These are phyloP conservation scores for Mormyrus hasselquistii DNA, from an alignment of 2,797 vertebrate species.

Conservation along the genomic window DNA sequence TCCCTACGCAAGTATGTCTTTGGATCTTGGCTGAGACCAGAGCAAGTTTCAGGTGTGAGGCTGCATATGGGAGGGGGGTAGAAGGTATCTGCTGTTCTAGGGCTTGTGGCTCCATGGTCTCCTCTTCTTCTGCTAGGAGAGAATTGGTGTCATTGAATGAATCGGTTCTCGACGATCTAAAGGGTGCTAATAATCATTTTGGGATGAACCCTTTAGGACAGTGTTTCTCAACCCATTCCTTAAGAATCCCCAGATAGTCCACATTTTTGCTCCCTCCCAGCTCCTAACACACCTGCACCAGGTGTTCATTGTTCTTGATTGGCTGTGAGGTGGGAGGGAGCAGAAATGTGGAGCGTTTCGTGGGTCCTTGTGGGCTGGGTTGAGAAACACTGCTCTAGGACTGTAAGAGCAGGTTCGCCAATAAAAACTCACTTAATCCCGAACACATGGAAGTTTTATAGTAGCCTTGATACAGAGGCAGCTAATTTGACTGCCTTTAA, in stretches of 20 bases:
- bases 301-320: neutral
- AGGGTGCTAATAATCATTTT: neutral
- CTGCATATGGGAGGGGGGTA: neutral
- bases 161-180: neutral
- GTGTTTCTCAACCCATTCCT: neutral
- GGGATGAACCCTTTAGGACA: neutral
- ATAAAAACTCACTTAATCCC: neutral
- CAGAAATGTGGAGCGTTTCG: neutral
- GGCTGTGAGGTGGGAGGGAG: neutral
- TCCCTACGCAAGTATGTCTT: conserved; percentile 90
- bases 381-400: neutral
- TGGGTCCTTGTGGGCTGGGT: neutral
- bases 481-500: neutral
- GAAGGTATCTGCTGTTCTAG: neutral
- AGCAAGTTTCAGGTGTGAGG: neutral
- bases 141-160: neutral
- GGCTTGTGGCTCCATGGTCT: neutral
- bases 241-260: neutral
- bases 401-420: neutral
- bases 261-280: neutral
- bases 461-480: neutral
- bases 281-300: neutral
- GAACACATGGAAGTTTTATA: neutral
- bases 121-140: neutral
- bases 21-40: neutral